These are phyloP conservation scores for Scarus forsteni DNA, from an alignment of 2,797 vertebrate genomes.

Conservation along the genomic window DNA sequence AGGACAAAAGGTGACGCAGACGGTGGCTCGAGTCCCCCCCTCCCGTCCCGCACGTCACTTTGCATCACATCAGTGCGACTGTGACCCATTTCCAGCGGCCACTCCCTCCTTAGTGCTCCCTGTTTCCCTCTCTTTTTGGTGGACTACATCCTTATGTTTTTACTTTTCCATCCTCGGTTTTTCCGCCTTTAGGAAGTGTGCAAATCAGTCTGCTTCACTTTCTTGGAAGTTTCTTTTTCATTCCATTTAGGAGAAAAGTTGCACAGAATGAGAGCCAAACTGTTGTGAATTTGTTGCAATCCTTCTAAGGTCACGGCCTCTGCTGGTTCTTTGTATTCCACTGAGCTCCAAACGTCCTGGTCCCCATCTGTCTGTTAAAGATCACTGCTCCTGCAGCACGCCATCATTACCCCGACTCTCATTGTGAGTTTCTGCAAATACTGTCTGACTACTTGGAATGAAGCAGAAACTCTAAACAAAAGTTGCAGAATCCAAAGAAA, in stretches of 20 bases:
- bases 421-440: neutral
- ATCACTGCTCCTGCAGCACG: conserved; percentile 16
- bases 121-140: conserved; percentile 27
- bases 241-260: neutral
- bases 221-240: neutral
- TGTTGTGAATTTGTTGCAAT: conserved; percentile 22
- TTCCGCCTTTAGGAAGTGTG: neutral
- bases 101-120: conserved; percentile 61
- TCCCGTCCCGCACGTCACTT: conserved; percentile 54
- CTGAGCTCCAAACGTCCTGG: conserved; percentile 11
- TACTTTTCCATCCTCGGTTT: conserved; percentile 8
- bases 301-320: conserved; percentile 44
- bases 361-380: conserved; percentile 52
- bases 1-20: conserved; percentile 68
- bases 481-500: neutral
- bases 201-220: neutral
- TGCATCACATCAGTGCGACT: conserved; percentile 68
- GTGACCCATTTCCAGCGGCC: conserved; percentile 78
- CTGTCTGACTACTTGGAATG: neutral
- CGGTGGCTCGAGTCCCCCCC: conserved; percentile 45
- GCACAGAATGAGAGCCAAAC: conserved; percentile 8
- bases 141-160: conserved; percentile 22
- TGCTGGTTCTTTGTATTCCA: conserved; percentile 34
- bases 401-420: neutral
- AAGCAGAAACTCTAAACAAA: neutral